Evolutionary conservation across 2,888 invertebrate species (phyloP).

Genomic region (Rhogogaster chlorosoma): DNA sequence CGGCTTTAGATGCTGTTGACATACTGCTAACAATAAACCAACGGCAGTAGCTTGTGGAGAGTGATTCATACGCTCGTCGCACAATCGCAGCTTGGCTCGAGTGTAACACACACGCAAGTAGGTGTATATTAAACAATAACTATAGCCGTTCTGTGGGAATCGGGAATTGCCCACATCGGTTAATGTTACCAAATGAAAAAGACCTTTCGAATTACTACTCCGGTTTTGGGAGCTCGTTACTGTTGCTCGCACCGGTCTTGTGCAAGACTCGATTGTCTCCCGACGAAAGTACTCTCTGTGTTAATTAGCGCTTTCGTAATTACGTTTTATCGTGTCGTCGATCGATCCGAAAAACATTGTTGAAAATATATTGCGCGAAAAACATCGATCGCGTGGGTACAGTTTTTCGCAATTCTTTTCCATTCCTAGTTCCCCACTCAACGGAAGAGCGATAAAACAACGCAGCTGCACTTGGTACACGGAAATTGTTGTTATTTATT

Average conservation of each 20-base stretch:
- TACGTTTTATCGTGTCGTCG: neutral
- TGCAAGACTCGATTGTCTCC: neutral
- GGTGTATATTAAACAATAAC: neutral
- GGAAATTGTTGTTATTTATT: neutral
- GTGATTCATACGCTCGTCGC: constrained; percentile 17
- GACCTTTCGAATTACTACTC: neutral
- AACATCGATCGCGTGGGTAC: neutral
- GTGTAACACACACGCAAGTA: neutral
- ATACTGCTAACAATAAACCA: neutral
- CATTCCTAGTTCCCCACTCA: neutral
- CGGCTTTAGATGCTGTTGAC: neutral
- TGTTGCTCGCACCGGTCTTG: neutral
- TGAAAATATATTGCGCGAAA: neutral
- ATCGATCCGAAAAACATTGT: neutral
- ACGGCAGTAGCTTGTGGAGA: neutral
- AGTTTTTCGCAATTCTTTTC: neutral
- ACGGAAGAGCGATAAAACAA: neutral
- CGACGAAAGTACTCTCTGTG: neutral
- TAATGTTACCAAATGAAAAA: neutral
- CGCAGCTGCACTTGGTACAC: neutral
- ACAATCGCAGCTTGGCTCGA: neutral
- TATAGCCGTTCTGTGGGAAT: neutral
- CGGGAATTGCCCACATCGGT: neutral
- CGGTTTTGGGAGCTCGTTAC: neutral
- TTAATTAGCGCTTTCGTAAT: neutral